Evolutionary conservation across 2,113 vertebrate genomes (phyloP), one percentile per base, ranked within the genome.

Genomic region (Gallinago jamesoni): DNA sequence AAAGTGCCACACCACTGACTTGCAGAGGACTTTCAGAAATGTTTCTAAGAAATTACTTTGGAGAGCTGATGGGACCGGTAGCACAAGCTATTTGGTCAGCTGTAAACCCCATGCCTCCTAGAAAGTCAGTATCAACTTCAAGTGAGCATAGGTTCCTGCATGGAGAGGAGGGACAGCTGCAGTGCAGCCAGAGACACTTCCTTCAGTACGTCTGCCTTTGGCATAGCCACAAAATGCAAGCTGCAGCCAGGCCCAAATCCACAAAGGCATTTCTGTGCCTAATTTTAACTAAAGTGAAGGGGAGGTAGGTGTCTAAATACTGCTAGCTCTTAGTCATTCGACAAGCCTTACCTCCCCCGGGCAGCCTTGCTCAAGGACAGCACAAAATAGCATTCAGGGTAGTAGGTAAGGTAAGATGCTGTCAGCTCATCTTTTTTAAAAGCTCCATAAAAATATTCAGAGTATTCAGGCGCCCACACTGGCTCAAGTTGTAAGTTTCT

Each of bases 141-240:
- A 39, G 48, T 57, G 62, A 76, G 13, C 6, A 3, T 0, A 6
- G 60, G 27, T 56, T 84, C 24, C 47, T 15, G 21, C 33, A n/a
- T 0, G 0, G 24, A 56, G n/a, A 53, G 48, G 12, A 53, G 48
- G 48, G 13, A 19, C 0, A 6, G 31, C 21, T 0, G 0, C 1
- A 1, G 8, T 25, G 21, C 37, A 23, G 33, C 28, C n/a, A 39
- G 53, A 35, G 43, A 31, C 16, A 45, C 27, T 37, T 77, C 43
- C n/a, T 78, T 57, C 0, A 0, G 35, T 22, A 13, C 0, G 0
- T 16, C 28, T 4, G 6, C 56, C 55, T 28, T 31, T 1, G 0
- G 23, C 35, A 37, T 5, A 70, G 69, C 66, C 62, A 39, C 20
- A 28, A 33, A 64, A 18, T 3, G 3, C 18, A 23, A 1, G 0